Evolutionary conservation across 2,797 vertebrate species (phyloP).

Genomic region (Miichthys miiuy): DNA sequence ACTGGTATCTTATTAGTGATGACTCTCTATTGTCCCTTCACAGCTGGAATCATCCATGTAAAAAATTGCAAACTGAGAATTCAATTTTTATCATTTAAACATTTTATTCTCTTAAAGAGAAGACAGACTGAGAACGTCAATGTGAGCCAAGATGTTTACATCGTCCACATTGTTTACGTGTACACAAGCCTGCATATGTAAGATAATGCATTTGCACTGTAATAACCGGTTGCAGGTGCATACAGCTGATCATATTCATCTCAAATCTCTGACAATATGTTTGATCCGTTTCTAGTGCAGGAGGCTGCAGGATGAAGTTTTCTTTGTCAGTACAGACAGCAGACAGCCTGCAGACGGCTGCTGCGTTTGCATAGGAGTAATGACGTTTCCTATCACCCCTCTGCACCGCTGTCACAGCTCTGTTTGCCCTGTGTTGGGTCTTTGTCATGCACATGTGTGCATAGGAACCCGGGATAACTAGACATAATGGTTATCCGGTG

Average conservation of each 20-base stretch:
- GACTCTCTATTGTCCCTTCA: neutral
- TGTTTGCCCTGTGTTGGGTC: slow-evolving; percentile 26
- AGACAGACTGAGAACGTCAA: neutral
- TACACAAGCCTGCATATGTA: neutral
- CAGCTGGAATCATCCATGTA: neutral
- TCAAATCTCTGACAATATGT: neutral
- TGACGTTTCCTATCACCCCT: slow-evolving; percentile 30
- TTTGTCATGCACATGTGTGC: slow-evolving; percentile 54
- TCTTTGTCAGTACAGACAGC: slow-evolving; percentile 9
- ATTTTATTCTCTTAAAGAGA: neutral
- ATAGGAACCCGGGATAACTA: neutral
- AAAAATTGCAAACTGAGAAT: neutral
- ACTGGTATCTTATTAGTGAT: neutral
- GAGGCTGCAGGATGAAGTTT: neutral
- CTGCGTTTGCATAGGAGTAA: neutral
- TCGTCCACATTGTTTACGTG: neutral
- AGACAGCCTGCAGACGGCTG: neutral
- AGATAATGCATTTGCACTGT: neutral
- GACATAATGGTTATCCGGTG: neutral
- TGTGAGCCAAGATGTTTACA: neutral
- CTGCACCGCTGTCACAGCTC: slow-evolving; percentile 38
- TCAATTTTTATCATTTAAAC: neutral
- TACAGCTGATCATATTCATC: neutral
- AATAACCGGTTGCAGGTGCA: neutral
- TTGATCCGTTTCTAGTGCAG: neutral